Conservation (phyloP, 2,113 vertebrate species). For the Poeciliopsis occidentalis region DNA sequence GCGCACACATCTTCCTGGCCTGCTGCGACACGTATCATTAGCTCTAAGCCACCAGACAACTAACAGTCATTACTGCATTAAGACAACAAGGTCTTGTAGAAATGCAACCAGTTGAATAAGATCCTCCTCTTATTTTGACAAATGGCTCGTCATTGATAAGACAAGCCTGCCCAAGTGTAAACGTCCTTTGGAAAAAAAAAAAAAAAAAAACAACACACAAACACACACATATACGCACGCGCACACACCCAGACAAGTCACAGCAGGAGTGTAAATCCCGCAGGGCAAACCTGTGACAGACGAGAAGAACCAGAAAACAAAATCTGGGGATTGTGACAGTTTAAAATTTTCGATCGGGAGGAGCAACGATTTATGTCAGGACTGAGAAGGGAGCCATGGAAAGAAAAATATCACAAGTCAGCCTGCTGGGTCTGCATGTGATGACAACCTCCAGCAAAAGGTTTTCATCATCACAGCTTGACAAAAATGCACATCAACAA, state of each 20-base stretch:
- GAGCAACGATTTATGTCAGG: not conserved
- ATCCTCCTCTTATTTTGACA: slow-evolving; percentile 13
- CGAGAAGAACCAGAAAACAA: slow-evolving; percentile 1
- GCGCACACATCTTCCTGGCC: slow-evolving; percentile 8
- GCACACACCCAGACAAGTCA: slow-evolving; percentile 47
- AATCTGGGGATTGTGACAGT: not conserved
- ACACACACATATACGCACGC: slow-evolving; percentile 15
- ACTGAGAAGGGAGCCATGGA: not conserved
- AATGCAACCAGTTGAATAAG: not conserved
- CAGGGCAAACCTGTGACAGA: slow-evolving; percentile 39
- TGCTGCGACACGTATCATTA: not conserved
- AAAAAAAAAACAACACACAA: not conserved
- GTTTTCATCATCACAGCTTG: not conserved
- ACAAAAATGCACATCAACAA: not conserved
- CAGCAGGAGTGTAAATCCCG: slow-evolving; percentile 46
- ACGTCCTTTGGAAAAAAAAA: not conserved
- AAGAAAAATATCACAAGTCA: not conserved
- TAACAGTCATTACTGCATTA: not conserved
- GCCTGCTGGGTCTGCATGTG: not conserved
- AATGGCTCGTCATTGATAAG: slow-evolving; percentile 25
- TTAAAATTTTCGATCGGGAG: not conserved
- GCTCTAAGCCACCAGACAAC: not conserved
- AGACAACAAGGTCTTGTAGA: not conserved
- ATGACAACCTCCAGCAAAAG: not conserved
- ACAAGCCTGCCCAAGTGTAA: slow-evolving; percentile 23